These are phyloP conservation scores for Calidris pygmaea DNA, from an alignment of 2,113 vertebrate genomes.

Conservation along the genomic window DNA sequence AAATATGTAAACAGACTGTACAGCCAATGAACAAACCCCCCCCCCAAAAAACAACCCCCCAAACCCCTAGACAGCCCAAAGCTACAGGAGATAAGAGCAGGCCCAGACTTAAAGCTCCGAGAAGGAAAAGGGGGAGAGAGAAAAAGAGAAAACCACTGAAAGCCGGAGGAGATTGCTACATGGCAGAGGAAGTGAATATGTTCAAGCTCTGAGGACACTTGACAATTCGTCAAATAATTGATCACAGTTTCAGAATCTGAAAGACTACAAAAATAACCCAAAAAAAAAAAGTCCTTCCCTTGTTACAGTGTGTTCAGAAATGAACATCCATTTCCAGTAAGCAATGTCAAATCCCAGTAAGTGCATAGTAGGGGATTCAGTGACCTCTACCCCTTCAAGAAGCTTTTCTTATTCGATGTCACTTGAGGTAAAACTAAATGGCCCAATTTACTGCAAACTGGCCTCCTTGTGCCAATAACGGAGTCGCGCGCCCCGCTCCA, in stretches of 20 bases:
- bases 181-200: slow-evolving; percentile 26
- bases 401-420: slow-evolving; percentile 51
- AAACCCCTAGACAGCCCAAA: slow-evolving; percentile 51
- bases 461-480: not conserved
- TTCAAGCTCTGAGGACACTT: slow-evolving; percentile 70
- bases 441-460: slow-evolving; percentile 34
- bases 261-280: slow-evolving; percentile 49
- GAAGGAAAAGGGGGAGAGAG: slow-evolving; percentile 10
- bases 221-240: slow-evolving; percentile 62
- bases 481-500: not conserved
- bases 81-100: slow-evolving; percentile 57
- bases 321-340: slow-evolving; percentile 62
- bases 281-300: slow-evolving; percentile 56
- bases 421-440: slow-evolving; percentile 76
- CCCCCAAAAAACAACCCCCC: not conserved
- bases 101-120: slow-evolving; percentile 57
- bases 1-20: slow-evolving; percentile 86
- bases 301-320: slow-evolving; percentile 65
- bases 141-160: not conserved
- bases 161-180: slow-evolving; percentile 38
- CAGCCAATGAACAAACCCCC: slow-evolving; percentile 72
- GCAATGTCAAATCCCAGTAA: slow-evolving; percentile 66
- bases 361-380: slow-evolving; percentile 74
- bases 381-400: slow-evolving; percentile 62
- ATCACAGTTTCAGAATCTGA: slow-evolving; percentile 80